phyloP scores from a whole-genome alignment of 2,113 vertebrate genomes.

The Okapia johnstoni region DNA sequence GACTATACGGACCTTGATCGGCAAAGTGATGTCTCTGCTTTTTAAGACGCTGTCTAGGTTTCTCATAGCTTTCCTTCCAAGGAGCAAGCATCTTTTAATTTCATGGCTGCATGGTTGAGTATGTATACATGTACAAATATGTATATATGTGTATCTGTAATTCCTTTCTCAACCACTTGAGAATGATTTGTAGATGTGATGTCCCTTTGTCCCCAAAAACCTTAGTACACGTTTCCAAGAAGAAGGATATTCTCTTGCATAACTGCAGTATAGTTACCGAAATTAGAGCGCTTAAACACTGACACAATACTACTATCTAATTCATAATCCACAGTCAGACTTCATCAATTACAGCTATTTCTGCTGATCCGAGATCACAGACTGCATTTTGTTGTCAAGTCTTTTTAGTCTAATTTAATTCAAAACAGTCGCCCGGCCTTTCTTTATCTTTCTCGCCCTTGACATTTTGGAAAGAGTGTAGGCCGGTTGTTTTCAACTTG shows the following conservation, averaged over 20 bases:
- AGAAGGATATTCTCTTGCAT: neutral
- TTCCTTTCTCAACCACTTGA: neutral
- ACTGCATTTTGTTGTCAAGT: neutral
- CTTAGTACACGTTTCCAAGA: neutral
- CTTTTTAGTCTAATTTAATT: constrained; percentile 12
- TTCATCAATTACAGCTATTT: neutral
- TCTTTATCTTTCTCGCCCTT: neutral
- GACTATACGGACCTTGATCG: neutral
- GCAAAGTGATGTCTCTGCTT: neutral
- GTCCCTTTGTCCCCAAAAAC: neutral
- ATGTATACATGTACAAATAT: no score
- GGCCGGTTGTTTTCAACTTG: neutral
- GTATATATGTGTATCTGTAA: neutral
- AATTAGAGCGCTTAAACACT: neutral
- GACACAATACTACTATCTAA: neutral
- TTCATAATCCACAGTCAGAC: neutral
- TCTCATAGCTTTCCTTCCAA: neutral
- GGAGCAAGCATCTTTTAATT: neutral
- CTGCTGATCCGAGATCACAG: neutral
- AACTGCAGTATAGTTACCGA: neutral
- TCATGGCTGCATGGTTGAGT: neutral
- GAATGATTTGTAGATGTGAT: neutral
- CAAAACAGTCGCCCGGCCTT: neutral
- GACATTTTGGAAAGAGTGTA: neutral
- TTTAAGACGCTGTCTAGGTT: neutral